Base-by-base conservation (phyloP, 2,888 invertebrate genomes). In the Apodemia zela region DNA sequence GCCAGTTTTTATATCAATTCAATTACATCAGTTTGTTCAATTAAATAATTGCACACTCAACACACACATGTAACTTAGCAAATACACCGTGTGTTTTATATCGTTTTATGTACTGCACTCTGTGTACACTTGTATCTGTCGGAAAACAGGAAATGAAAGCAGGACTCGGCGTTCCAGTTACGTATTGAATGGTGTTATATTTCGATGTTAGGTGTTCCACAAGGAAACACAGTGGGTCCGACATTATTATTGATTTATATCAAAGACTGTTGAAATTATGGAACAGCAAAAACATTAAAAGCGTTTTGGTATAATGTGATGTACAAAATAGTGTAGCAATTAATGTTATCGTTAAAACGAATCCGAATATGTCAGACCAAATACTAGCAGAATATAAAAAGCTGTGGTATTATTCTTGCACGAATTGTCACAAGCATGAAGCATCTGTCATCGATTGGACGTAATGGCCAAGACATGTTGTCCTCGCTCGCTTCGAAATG, bases 171-270 rank as follows among this genome's bases (percentile, higher is more conserved):
- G 54, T 54, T 54, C 54, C 21, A 54, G 54, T 54, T 54, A 54
- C 54, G 25, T 54, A 13, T 42, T 25, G 54, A 42, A 42, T 54
- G 11, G 54, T 15, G 54, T 25, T 54, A 54, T 54, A 54, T 54
- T 54, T 54, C 21, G 49, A 18, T 54, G 54, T 54, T 54, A 54
- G 54, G 54, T 54, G 54, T 54, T 54, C 54, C 54, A 11, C 54
- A 21, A 54, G 54, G 54, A 11, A 21, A 25, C 21, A 13, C 15
- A 25, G 18, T 54, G 11, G 25, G 54, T 13, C 25, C 15, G 54
- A 54, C 13, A 54, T 21, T 51, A 18, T 21, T 49, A 51, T 51
- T 54, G 18, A 25, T 54, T 54, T 54, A 25, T 25, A 13, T 54
- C 54, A 21, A 54, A 13, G 42, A 15, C 42, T 42, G 5, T 42